A percentile compares a stretch with the other conserved stretches of the same genome.
These are phyloP conservation scores for Coenonympha glycerion DNA, from an alignment of 2,888 invertebrate species.

Conservation along the genomic window DNA sequence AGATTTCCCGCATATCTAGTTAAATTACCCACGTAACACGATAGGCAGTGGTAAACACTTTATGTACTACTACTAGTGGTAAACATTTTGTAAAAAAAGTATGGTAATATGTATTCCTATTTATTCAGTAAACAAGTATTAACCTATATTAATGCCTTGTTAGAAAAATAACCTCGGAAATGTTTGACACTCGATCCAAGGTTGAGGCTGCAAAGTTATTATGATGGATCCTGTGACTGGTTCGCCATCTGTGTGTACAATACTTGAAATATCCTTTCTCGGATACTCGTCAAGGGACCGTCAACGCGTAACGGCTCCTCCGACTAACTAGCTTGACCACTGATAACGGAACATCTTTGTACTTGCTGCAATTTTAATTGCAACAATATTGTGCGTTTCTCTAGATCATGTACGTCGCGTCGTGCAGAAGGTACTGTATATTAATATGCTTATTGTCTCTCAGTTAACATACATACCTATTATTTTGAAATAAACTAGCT, in stretches of 20 bases:
- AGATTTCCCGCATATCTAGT: too few species aligned
- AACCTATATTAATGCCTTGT: too few species aligned
- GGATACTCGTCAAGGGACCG: constrained; percentile 22
- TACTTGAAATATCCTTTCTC: constrained; percentile 20
- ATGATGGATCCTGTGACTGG: constrained; percentile 3
- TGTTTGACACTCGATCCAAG: not conserved
- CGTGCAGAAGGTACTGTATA: not conserved
- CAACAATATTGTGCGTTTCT: not conserved
- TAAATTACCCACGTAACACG: too few species aligned
- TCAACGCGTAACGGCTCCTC: too few species aligned
- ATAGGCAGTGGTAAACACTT: too few species aligned
- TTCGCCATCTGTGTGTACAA: constrained; percentile 8
- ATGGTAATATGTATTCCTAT: too few species aligned
- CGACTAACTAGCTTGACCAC: constrained; percentile 23
- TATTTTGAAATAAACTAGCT: too few species aligned
- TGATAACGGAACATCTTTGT: constrained; percentile 20
- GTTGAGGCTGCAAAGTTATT: constrained; percentile 1
- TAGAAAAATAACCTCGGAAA: constrained; percentile 38
- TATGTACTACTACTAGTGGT: too few species aligned
- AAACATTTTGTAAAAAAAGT: too few species aligned
- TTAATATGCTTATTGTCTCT: not conserved
- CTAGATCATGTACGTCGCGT: not conserved
- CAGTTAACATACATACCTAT: too few species aligned
- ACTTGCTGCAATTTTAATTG: not conserved
- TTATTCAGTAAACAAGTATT: too few species aligned